A percentile compares a stretch with the other conserved stretches of the same genome.
Evolutionary conservation across 2,888 invertebrate species (phyloP).

Genomic region (Xestoiulus laeticollis): DNA sequence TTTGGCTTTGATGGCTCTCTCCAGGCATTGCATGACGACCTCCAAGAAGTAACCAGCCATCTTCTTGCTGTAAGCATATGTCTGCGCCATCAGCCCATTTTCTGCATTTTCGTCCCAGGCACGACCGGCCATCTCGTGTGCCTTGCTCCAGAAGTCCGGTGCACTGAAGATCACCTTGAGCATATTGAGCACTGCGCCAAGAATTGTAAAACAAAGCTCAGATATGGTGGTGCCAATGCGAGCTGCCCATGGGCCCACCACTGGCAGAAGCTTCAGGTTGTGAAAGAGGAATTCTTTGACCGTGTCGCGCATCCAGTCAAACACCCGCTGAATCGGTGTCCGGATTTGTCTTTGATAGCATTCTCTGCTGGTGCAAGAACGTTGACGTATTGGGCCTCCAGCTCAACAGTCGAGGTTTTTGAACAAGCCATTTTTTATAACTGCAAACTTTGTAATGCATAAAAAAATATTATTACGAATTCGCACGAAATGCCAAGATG

Average conservation of each 20-base stretch:
- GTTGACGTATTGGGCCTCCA: too few relatives aligned
- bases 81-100: constrained; percentile 16
- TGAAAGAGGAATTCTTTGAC: not conserved
- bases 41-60: constrained; percentile 37
- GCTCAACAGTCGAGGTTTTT: too few relatives aligned
- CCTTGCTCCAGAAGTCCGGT: constrained; percentile 1
- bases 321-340: too few relatives aligned
- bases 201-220: not conserved
- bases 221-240: not conserved
- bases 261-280: not conserved
- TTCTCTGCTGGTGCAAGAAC: too few relatives aligned
- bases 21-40: constrained; percentile 9
- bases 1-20: not conserved
- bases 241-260: not conserved
- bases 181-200: not conserved
- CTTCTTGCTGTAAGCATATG: constrained; percentile 44
- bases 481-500: too few relatives aligned
- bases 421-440: too few relatives aligned
- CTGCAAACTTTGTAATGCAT: too few relatives aligned
- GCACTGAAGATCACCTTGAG: constrained; percentile 2
- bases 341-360: too few relatives aligned
- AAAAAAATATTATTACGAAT: too few relatives aligned
- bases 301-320: constrained; percentile 40
- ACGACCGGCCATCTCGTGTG: not conserved
- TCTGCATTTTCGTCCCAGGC: not conserved